These are phyloP conservation scores for Pangasius sanitwongsei DNA, from an alignment of 2,797 vertebrate genomes.

Conservation along the genomic window DNA sequence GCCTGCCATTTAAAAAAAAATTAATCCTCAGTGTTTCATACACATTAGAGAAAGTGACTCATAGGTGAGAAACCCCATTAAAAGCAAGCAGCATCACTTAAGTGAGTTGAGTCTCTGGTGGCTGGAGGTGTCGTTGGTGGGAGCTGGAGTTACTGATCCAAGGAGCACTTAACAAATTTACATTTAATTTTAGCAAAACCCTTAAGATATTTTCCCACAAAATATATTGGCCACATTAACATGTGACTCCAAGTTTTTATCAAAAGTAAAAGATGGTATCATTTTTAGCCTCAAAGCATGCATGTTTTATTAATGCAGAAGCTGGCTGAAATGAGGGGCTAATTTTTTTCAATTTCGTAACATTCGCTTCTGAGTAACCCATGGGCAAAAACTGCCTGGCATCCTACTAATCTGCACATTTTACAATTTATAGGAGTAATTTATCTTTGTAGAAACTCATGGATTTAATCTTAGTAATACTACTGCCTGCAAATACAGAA, in stretches of 20 bases:
- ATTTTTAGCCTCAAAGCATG: conserved; percentile 74
- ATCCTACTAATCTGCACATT: conserved; percentile 60
- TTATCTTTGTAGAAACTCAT: conserved; percentile 65
- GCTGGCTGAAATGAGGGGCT: conserved; percentile 76
- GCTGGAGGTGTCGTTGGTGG: conserved; percentile 43
- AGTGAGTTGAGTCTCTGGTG: conserved; percentile 48
- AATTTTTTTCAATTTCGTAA: conserved; percentile 86
- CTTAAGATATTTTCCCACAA: conserved; percentile 81
- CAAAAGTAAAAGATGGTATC: conserved; percentile 78
- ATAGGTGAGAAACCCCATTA: conserved; percentile 58
- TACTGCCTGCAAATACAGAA: background rate
- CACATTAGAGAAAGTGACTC: conserved; percentile 49
- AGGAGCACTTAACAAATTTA: conserved; percentile 81
- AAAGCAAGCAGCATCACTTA: conserved; percentile 41
- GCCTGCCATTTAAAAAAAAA: background rate
- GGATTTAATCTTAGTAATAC: conserved; percentile 52
- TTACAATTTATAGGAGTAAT: conserved; percentile 71
- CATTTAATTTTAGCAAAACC: conserved; percentile 79
- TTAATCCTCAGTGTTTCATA: conserved; percentile 1
- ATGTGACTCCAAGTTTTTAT: conserved; percentile 75
- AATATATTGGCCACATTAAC: conserved; percentile 80
- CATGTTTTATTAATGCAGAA: conserved; percentile 84
- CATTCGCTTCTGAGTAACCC: conserved; percentile 80
- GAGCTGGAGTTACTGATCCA: conserved; percentile 73
- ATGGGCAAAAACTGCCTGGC: conserved; percentile 64